A percentile compares a stretch with the other conserved stretches of the same genome.
Evolutionary conservation across 2,113 vertebrate species (phyloP).

Genomic region (Erythrocebus patas): DNA sequence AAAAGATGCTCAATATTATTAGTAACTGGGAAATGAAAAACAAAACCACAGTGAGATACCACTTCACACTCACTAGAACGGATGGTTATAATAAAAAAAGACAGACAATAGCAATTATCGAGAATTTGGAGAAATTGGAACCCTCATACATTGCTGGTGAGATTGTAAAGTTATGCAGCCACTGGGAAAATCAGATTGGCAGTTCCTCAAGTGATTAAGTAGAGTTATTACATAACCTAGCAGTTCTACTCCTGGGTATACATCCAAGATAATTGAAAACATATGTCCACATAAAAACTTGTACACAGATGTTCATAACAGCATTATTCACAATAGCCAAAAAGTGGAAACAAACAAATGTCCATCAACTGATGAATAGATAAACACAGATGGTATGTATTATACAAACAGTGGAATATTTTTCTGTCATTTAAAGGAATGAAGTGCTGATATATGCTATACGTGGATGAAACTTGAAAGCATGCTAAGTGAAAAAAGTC

Average conservation of each 20-base stretch:
- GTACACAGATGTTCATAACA: background rate
- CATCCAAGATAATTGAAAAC: background rate
- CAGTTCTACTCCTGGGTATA: background rate
- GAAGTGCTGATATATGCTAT: background rate
- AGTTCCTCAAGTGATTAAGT: background rate
- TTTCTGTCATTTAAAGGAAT: background rate
- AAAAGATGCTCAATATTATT: background rate
- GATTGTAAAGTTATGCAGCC: background rate
- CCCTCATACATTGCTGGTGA: background rate
- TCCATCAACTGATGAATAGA: background rate
- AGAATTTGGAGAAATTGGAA: background rate
- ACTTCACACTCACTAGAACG: background rate
- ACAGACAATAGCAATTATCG: background rate
- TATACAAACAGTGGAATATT: background rate
- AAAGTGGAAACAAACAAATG: background rate
- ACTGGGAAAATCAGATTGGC: background rate
- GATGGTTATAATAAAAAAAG: background rate
- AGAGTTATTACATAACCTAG: background rate
- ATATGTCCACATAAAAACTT: background rate
- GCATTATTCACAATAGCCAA: background rate
- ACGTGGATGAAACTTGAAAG: background rate
- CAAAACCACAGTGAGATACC: conserved; percentile 9
- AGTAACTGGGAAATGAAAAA: background rate
- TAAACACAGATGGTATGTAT: background rate
- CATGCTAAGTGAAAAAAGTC: background rate